Percentiles rank a stretch among this genome's conserved stretches.
These are phyloP conservation scores for Thamnaconus septentrionalis DNA, from an alignment of 2,113 vertebrate species.

Conservation along the genomic window DNA sequence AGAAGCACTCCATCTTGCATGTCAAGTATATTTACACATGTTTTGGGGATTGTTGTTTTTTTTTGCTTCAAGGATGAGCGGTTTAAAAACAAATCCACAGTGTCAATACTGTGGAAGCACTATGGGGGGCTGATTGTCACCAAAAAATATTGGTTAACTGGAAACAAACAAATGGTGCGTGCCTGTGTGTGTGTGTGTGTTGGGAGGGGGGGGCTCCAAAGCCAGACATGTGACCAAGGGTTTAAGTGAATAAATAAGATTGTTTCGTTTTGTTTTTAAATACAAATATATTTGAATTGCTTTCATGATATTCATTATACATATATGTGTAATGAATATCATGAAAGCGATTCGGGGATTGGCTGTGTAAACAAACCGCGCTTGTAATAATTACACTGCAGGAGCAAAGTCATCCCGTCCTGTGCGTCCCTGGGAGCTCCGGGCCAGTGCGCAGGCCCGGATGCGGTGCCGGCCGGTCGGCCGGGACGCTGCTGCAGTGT, in stretches of 20 bases:
- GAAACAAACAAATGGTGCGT: not conserved
- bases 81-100: not conserved
- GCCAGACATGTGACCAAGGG: not conserved
- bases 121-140: too few species aligned
- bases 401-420: constrained; percentile 41
- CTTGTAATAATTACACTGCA: not conserved
- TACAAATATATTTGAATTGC: too few species aligned
- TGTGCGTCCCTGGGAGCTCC: constrained; percentile 31
- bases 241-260: too few species aligned
- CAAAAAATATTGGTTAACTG: too few species aligned
- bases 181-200: not conserved
- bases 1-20: too few species aligned
- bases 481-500: constrained; percentile 61
- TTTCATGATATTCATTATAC: too few species aligned
- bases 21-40: too few species aligned
- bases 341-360: too few species aligned
- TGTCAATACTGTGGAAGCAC: not conserved
- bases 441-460: constrained; percentile 58
- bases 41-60: not conserved
- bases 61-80: not conserved
- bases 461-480: constrained; percentile 56
- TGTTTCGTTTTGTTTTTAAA: too few species aligned
- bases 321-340: too few species aligned
- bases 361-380: too few species aligned
- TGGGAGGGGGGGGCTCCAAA: not conserved